Conservation (phyloP, 2,113 vertebrate species). For the Corythaeola cristata region DNA sequence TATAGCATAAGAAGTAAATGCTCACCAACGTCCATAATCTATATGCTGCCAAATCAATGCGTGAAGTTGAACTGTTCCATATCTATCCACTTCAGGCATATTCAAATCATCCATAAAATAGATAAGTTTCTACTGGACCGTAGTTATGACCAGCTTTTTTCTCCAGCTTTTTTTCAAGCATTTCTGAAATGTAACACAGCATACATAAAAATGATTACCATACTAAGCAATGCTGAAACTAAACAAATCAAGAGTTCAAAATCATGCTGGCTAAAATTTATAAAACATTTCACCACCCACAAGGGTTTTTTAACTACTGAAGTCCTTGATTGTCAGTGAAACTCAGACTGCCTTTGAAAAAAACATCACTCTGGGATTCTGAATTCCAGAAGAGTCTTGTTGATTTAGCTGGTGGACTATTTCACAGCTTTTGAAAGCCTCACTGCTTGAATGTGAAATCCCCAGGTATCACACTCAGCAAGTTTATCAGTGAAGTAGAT, state of each 20-base stretch:
- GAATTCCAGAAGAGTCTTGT: background rate
- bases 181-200: conserved; percentile 63
- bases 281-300: background rate
- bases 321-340: background rate
- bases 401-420: background rate
- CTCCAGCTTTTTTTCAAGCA: conserved; percentile 79
- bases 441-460: background rate
- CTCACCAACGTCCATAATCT: conserved; percentile 81
- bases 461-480: background rate
- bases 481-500: background rate
- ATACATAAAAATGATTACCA: background rate
- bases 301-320: background rate
- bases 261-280: background rate
- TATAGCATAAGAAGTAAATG: background rate
- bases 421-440: background rate
- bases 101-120: conserved; percentile 86
- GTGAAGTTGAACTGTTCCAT: conserved; percentile 77
- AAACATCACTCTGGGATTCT: background rate
- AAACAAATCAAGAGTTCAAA: background rate
- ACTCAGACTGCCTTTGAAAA: background rate
- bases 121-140: conserved; percentile 72
- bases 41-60: conserved; percentile 79
- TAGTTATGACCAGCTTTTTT: conserved; percentile 80
- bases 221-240: background rate
- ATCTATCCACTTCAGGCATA: conserved; percentile 78